A percentile compares a stretch with the other conserved stretches of the same genome.
Evolutionary conservation across 2,888 invertebrate genomes (phyloP).

Genomic region (Strigamia transsilvanica): DNA sequence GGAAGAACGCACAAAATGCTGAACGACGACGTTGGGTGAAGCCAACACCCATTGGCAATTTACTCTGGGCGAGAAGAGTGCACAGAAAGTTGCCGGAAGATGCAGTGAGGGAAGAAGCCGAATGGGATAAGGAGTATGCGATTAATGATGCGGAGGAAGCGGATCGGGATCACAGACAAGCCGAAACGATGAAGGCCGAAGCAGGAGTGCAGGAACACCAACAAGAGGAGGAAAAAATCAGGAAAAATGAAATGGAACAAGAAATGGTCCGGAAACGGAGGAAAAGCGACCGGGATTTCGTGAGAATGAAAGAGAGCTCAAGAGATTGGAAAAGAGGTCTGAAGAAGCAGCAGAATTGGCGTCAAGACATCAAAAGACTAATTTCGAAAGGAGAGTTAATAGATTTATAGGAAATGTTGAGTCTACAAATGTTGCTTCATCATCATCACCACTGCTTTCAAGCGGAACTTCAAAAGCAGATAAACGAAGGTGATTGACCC

Average conservation of each 20-base stretch:
- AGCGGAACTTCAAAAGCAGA: neutral
- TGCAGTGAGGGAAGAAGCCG: neutral
- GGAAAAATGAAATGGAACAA: neutral
- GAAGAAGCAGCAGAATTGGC: neutral
- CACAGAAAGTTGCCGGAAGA: constrained; percentile 27
- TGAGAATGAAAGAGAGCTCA: neutral
- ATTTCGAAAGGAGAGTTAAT: neutral
- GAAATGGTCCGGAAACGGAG: neutral
- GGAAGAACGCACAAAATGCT: neutral
- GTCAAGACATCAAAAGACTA: neutral
- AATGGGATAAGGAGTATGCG: constrained; percentile 7
- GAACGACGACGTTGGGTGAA: constrained; percentile 9
- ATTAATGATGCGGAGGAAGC: neutral
- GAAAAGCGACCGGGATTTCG: neutral
- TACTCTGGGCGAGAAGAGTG: neutral
- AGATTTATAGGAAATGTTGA: neutral
- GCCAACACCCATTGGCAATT: neutral
- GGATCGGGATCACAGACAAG: constrained; percentile 17
- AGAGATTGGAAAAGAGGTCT: neutral
- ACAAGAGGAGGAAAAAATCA: neutral
- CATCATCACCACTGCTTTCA: neutral
- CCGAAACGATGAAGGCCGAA: neutral
- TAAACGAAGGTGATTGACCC: neutral
- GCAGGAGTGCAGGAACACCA: neutral
- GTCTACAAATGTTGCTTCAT: neutral